Evolutionary conservation across 2,888 invertebrate species (phyloP), one percentile per base, ranked within the genome.

Genomic region (Heteromurus nitidus): DNA sequence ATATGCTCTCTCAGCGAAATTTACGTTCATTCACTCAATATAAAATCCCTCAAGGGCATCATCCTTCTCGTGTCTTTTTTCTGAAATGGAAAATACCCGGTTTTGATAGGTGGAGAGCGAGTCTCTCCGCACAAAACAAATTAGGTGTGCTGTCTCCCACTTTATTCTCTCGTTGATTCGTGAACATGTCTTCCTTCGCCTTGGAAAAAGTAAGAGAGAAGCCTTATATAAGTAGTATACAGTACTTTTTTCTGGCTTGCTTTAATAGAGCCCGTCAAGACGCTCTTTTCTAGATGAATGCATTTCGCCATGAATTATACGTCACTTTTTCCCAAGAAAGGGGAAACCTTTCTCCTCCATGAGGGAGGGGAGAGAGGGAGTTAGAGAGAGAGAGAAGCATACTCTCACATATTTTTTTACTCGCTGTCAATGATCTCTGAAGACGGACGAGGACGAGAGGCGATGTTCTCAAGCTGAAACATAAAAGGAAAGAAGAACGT

Each of bases 41-140:
- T n/a, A n/a, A n/a, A n/a, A 16, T 50, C 24, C 64, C 74, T 53
- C 31, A 30, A 20, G 74, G 64, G 28, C 22, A 64, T 73, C n/a
- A n/a, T 47, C 24, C 64, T 36, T 60, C 24, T 58, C 16, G 3
- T n/a, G n/a, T n/a, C n/a, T n/a, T n/a, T n/a, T n/a, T n/a, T n/a
- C n/a, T n/a, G 24, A 36, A 36, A 36, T 13, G 36, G 36, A 36
- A 13, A 36, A 13, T 36, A 9, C 36, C 5, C 13, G 36, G 13
- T 36, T 5, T 36, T 36, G 36, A 9, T 36, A 13, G 7, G 26
- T 9, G 64, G n/a, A 74, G 31, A 60, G n/a, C n/a, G n/a, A n/a
- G n/a, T n/a, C n/a, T n/a, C n/a, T n/a, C n/a, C n/a, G n/a, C 53
- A 44, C 44, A 72, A 72, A 74, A 64, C 64, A 74, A 74, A 74